Evolutionary conservation across 2,797 vertebrate species (phyloP).

Genomic region (Naso thynnoides): DNA sequence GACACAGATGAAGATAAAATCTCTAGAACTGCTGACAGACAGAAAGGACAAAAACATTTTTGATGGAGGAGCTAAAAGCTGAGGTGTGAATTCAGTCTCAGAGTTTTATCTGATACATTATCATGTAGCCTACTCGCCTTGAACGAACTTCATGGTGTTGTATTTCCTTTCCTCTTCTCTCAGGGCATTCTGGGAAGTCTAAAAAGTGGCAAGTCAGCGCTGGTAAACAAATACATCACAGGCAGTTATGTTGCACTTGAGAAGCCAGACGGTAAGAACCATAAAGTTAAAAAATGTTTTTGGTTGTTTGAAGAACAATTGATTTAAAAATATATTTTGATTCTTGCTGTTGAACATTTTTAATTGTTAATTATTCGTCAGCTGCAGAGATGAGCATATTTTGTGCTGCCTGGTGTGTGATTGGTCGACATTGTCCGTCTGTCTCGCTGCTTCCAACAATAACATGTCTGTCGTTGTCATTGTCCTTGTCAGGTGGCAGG

Average conservation of each 20-base stretch:
- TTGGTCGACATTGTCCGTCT: slow-evolving; percentile 1
- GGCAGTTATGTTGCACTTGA: slow-evolving; percentile 92
- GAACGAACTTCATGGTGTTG: slow-evolving; percentile 11
- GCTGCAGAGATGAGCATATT: not conserved
- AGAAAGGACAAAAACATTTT: not conserved
- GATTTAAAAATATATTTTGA: not conserved
- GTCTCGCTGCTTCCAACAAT: slow-evolving; percentile 15
- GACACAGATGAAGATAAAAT: not conserved
- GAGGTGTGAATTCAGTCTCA: slow-evolving; percentile 2
- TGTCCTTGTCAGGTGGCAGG: slow-evolving; percentile 86
- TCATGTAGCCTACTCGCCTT: not conserved
- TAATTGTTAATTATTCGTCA: not conserved
- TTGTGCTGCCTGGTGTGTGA: not conserved
- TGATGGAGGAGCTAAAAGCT: slow-evolving; percentile 18
- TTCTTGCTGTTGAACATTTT: not conserved
- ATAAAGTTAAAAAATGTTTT: not conserved
- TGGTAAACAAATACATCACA: slow-evolving; percentile 95
- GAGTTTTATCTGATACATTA: slow-evolving; percentile 4
- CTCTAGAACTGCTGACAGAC: not conserved
- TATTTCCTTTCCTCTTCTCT: slow-evolving; percentile 40
- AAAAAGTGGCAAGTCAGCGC: slow-evolving; percentile 92
- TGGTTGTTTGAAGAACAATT: not conserved
- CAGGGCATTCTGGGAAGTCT: slow-evolving; percentile 93
- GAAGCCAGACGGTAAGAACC: slow-evolving; percentile 89
- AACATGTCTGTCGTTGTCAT: slow-evolving; percentile 31